Percentiles rank a stretch among this genome's conserved stretches.
phyloP scores from a whole-genome alignment of 1,140 invertebrate species.

The Cepaea nemoralis region DNA sequence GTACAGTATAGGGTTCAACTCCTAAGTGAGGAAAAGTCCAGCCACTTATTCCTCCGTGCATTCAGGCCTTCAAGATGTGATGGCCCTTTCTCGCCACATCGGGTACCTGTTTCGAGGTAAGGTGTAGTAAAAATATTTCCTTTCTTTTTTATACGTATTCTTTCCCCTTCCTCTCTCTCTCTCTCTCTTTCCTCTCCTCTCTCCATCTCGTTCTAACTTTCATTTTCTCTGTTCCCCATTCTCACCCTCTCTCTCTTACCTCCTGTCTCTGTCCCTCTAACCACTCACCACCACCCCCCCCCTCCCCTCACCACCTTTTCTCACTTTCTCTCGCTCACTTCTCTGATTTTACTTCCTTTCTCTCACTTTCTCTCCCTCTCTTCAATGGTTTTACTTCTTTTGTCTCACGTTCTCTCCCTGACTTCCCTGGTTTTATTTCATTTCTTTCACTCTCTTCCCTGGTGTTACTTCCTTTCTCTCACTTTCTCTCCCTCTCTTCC shows the following conservation, averaged over 20 bases:
- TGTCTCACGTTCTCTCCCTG: not conserved
- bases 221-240: not conserved
- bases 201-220: conserved; percentile 11
- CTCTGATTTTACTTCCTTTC: too few species aligned
- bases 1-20: too few species aligned
- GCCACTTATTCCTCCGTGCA: too few species aligned
- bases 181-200: conserved; percentile 25
- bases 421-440: not conserved
- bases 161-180: conserved; percentile 23
- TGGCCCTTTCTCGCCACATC: too few species aligned
- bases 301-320: not conserved
- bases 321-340: not conserved
- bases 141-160: too few species aligned
- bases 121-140: too few species aligned
- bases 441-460: not conserved
- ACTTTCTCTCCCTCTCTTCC: not conserved
- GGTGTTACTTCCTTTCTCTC: not conserved
- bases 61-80: too few species aligned
- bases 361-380: conserved; percentile 9
- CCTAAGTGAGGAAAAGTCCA: too few species aligned
- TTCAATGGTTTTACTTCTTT: not conserved
- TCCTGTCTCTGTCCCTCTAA: not conserved
- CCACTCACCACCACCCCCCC: not conserved
- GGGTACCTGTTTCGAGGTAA: too few species aligned
- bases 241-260: not conserved